Evolutionary conservation across 2,113 vertebrate species (phyloP).

Genomic region (Gymnocephalus cernua): DNA sequence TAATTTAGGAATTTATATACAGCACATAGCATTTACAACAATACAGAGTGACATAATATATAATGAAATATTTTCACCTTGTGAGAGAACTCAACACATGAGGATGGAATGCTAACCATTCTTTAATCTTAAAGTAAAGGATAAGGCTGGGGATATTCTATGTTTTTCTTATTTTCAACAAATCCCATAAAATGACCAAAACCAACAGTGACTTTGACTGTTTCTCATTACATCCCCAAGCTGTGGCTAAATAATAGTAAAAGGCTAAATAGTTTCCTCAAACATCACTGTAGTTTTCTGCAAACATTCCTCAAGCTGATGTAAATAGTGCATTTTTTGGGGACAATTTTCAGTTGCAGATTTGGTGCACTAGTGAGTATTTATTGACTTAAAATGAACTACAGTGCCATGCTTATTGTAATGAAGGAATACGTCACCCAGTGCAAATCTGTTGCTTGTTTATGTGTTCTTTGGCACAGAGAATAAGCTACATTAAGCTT

Average conservation of each 20-base stretch:
- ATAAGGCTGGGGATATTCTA: neutral
- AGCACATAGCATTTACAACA: constrained; percentile 20
- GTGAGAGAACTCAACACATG: neutral
- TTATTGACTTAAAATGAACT: neutral
- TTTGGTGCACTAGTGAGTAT: neutral
- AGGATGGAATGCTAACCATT: neutral
- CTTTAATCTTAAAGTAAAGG: neutral
- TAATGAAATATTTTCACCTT: constrained; percentile 11
- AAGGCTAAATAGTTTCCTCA: neutral
- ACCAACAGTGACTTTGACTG: neutral
- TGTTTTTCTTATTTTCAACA: neutral
- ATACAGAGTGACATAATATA: constrained; percentile 1
- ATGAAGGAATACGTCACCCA: neutral
- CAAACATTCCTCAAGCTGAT: neutral
- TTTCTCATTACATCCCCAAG: neutral
- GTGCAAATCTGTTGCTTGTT: neutral
- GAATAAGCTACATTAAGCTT: neutral
- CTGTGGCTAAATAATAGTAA: neutral
- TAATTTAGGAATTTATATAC: constrained; percentile 27
- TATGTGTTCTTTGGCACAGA: neutral
- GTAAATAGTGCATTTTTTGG: neutral
- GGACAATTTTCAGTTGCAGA: neutral
- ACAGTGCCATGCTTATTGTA: neutral
- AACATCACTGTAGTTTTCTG: neutral
- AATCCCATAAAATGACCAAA: neutral